Percentiles rank a stretch among this genome's conserved stretches.
These are phyloP conservation scores for Drosophila subquinaria DNA, from an alignment of 2,888 invertebrate species.

Conservation along the genomic window DNA sequence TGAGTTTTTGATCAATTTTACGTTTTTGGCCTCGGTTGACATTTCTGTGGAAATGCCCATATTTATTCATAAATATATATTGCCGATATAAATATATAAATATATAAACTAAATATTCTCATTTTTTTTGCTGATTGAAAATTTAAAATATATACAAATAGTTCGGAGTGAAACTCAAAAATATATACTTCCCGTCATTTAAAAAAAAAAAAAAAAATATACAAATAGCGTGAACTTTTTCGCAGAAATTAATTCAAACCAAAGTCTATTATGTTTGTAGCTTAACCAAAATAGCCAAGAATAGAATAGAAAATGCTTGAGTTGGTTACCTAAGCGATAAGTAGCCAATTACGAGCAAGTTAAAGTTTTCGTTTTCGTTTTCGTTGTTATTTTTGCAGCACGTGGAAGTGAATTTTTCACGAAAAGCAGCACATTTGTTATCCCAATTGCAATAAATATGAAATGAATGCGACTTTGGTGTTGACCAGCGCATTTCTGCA, in stretches of 20 bases:
- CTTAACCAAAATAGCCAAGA: background rate
- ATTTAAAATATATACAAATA: background rate
- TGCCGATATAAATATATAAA: too few relatives aligned
- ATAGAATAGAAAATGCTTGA: background rate
- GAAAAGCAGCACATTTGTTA: slow-evolving; percentile 23
- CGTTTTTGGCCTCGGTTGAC: too few relatives aligned
- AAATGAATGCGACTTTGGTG: slow-evolving; percentile 48
- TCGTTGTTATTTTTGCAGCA: slow-evolving; percentile 1
- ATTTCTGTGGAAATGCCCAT: too few relatives aligned
- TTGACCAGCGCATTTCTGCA: slow-evolving; percentile 25
- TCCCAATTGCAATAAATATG: slow-evolving; percentile 63
- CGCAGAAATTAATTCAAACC: background rate
- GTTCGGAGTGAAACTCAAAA: too few relatives aligned
- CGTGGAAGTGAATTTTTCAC: slow-evolving; percentile 8
- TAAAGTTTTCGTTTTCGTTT: slow-evolving; percentile 5
- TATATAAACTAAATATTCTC: too few relatives aligned
- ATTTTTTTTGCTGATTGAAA: background rate
- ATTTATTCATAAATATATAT: too few relatives aligned
- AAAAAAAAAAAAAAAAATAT: too few relatives aligned
- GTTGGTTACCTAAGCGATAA: slow-evolving; percentile 14
- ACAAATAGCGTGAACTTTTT: background rate
- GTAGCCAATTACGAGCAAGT: slow-evolving; percentile 21
- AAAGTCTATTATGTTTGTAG: background rate
- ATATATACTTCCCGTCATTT: too few relatives aligned
- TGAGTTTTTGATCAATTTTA: too few relatives aligned